A percentile compares a stretch with the other conserved stretches of the same genome.
Evolutionary conservation across 2,113 vertebrate species (phyloP).

Genomic region (Gasterosteus nipponicus): DNA sequence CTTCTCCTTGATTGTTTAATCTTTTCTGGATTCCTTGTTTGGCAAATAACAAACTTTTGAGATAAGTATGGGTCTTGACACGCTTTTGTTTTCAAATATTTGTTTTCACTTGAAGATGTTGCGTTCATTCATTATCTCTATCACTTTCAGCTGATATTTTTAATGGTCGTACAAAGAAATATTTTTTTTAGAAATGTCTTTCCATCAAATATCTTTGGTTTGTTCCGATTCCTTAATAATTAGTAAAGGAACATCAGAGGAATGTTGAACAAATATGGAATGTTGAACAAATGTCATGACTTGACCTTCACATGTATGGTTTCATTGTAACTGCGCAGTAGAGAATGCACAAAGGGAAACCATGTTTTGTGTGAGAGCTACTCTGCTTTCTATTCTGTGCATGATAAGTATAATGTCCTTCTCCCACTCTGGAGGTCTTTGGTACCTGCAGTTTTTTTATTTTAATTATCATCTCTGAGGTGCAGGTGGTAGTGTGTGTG

Average conservation of each 20-base stretch:
- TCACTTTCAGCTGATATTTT: not conserved
- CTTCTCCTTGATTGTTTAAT: not conserved
- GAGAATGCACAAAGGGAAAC: not conserved
- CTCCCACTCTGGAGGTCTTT: not conserved
- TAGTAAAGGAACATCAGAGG: not conserved
- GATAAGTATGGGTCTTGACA: not conserved
- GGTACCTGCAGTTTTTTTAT: not conserved
- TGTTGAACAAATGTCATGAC: not conserved
- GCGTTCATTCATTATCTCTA: not conserved
- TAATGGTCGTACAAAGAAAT: not conserved
- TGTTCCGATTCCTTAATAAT: not conserved
- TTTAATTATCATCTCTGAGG: conserved; percentile 29
- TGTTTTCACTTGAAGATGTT: conserved; percentile 1
- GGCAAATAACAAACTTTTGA: not conserved
- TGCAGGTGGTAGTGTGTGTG: conserved; percentile 26
- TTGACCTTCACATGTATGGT: not conserved
- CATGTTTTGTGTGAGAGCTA: not conserved
- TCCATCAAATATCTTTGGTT: not conserved
- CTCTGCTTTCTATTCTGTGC: not conserved
- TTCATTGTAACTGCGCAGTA: not conserved
- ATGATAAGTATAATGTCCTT: conserved; percentile 12
- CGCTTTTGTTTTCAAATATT: not conserved
- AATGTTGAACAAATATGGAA: not conserved
- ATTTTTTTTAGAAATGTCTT: not conserved
- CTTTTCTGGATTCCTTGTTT: not conserved